Evolutionary conservation across 1,140 invertebrate species (phyloP), one percentile per base, ranked within the genome.

Genomic region (Drosophila micromelanica): DNA sequence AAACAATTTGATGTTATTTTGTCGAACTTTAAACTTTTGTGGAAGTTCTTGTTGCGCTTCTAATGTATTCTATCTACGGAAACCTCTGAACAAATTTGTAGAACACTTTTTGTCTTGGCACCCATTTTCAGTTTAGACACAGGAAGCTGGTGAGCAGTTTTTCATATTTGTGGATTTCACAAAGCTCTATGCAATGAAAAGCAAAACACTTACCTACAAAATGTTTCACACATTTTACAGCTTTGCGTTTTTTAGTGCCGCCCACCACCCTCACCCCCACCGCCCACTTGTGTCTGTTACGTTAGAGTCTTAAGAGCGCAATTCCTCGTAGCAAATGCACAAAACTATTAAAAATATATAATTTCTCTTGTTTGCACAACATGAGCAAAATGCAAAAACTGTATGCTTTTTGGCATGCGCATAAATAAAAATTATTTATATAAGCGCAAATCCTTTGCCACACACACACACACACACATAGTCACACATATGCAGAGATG

Each of bases 341-440:
- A 74, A 62, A 61, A 70, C 64, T 80, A 71, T 80, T 74, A 71
- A 55, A 62, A 70, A 64, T 64, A 49, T 56, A 64, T 65, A 74
- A 75, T 71, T 71, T 69, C 43, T 54, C 27, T 51, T 64, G 60
- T 71, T 52, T 72, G 61, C 45, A 61, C 27, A 61, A 48, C 40
- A 48, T 46, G 43, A 42, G 23, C 23, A 52, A 63, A 64, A 72
- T 38, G 48, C 67, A 48, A 17, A 42, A 38, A 62, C 61, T 76
- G 73, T 61, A 67, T 76, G 78, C 59, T 73, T 80, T 80, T 80
- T 80, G 73, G 68, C 78, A 73, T 73, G 62, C 71, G 76, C 70
- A 85, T 80, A 79, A 70, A 80, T 78, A 78, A 56, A 65, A 67
- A 80, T 69, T 78, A 87, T 80, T 80, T 80, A 80, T 86, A 79